Evolutionary conservation across 2,888 invertebrate species (phyloP).

Genomic region (Microctonus hyperodae): DNA sequence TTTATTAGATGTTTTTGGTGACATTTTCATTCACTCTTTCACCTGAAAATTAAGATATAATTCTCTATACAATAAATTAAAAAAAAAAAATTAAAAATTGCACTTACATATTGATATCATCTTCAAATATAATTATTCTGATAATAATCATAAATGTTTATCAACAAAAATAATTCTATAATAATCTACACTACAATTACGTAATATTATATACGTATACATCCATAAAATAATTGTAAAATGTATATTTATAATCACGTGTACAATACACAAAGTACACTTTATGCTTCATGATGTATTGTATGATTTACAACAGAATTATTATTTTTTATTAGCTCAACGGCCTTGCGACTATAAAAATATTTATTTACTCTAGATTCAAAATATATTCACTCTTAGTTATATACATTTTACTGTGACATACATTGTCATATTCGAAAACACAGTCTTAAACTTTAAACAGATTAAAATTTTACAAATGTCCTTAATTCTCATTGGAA

Average conservation of each 20-base stretch:
- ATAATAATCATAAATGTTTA: conserved; percentile 3
- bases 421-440: too few relatives aligned
- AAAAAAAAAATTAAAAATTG: neutral
- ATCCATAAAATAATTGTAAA: neutral
- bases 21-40: conserved; percentile 14
- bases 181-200: too few relatives aligned
- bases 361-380: conserved; percentile 44
- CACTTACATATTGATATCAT: neutral
- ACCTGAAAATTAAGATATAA: neutral
- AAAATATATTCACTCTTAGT: too few relatives aligned
- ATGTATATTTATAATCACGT: neutral
- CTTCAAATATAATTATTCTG: neutral
- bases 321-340: conserved; percentile 41
- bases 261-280: too few relatives aligned
- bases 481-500: too few relatives aligned
- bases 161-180: conserved; percentile 1
- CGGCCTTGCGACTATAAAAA: conserved; percentile 36
- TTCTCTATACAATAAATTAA: neutral
- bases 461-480: too few relatives aligned
- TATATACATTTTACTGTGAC: neutral
- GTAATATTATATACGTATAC: neutral
- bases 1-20: conserved; percentile 39
- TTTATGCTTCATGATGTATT: neutral
- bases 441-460: too few relatives aligned
- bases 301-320: conserved; percentile 41